Evolutionary conservation across 2,797 vertebrate species (phyloP).

Genomic region (Pangasius macronema): DNA sequence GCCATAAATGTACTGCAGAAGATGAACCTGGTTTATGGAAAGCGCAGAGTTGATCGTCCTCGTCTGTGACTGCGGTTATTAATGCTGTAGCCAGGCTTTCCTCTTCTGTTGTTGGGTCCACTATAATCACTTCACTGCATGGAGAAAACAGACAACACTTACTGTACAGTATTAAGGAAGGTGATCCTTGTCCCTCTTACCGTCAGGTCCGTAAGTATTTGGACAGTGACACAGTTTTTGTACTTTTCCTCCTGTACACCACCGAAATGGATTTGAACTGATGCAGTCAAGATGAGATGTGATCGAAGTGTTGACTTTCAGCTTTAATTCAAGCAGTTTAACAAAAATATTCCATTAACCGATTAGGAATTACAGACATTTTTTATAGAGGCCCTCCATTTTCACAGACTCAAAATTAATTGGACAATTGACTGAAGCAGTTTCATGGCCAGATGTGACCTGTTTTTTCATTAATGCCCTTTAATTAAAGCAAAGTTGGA

Average conservation of each 20-base stretch:
- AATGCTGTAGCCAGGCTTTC: slow-evolving; percentile 84
- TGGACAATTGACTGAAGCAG: not conserved
- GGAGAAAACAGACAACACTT: slow-evolving; percentile 17
- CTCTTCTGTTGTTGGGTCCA: slow-evolving; percentile 91
- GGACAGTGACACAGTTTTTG: not conserved
- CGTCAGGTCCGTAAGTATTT: not conserved
- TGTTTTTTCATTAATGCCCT: not conserved
- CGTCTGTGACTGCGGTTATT: slow-evolving; percentile 87
- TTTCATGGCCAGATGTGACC: not conserved
- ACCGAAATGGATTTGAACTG: not conserved
- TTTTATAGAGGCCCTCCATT: too few species aligned
- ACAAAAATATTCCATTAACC: not conserved
- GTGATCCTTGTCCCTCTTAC: not conserved
- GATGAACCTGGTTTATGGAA: slow-evolving; percentile 89
- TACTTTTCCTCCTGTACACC: not conserved
- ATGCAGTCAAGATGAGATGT: not conserved
- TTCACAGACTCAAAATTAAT: too few species aligned
- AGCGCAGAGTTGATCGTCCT: slow-evolving; percentile 83
- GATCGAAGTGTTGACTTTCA: not conserved
- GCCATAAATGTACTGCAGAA: not conserved
- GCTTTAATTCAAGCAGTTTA: not conserved
- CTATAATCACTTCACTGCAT: slow-evolving; percentile 83
- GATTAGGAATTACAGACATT: too few species aligned
- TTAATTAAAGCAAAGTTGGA: not conserved
- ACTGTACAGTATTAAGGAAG: not conserved